Evolutionary conservation across 2,797 vertebrate genomes (phyloP).

Genomic region (Hybognathus amarus): DNA sequence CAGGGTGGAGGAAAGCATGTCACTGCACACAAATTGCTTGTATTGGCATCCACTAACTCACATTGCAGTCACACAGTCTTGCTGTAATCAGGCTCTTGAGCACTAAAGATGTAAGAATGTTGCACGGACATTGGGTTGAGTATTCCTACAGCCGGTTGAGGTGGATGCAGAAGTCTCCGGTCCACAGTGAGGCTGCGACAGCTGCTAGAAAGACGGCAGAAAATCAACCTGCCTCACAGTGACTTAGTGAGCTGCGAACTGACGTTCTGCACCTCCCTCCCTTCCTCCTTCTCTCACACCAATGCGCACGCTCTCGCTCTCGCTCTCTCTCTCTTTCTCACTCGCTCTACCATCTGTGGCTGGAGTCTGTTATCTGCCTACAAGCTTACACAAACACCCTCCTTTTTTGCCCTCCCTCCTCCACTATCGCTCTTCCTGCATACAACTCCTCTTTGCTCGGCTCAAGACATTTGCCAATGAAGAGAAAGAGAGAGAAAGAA

Average conservation of each 20-base stretch:
- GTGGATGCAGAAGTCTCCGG: conserved; percentile 10
- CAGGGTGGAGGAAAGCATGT: conserved; percentile 23
- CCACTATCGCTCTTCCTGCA: conserved; percentile 77
- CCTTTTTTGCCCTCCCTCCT: conserved; percentile 73
- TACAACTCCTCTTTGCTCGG: conserved; percentile 71
- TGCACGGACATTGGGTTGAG: neutral
- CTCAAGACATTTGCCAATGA: conserved; percentile 83
- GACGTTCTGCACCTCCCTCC: conserved; percentile 58
- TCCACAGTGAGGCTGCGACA: conserved; percentile 44
- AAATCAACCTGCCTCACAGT: conserved; percentile 59
- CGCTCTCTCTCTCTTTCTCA: conserved; percentile 56
- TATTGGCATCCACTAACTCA: conserved; percentile 1
- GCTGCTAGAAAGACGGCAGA: conserved; percentile 31
- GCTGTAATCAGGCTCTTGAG: neutral
- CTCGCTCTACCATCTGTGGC: conserved; percentile 77
- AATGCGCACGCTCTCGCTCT: conserved; percentile 36
- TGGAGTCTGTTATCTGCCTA: conserved; percentile 71
- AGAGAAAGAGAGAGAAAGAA: conserved; percentile 26
- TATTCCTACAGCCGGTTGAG: conserved; percentile 41
- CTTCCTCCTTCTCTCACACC: conserved; percentile 54
- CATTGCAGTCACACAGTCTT: conserved; percentile 13
- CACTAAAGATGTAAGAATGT: neutral
- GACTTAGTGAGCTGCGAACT: conserved; percentile 49
- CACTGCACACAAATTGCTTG: conserved; percentile 11
- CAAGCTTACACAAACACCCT: conserved; percentile 66